phyloP scores from a whole-genome alignment of 2,888 invertebrate genomes.

The Zygogramma bicolorata region DNA sequence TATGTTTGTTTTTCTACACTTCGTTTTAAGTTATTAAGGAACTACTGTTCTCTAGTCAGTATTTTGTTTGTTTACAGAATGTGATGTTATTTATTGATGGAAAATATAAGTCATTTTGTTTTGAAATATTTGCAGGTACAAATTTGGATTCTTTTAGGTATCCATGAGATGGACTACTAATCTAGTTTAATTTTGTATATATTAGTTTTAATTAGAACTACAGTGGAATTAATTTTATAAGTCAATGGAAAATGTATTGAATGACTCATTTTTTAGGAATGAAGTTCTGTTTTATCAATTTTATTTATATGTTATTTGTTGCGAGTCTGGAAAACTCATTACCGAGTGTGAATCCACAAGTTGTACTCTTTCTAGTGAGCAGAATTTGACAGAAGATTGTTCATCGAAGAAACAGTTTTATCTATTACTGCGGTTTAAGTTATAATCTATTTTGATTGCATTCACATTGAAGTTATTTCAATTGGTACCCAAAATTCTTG shows the following conservation, averaged over 20 bases:
- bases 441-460: no score
- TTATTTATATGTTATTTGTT: not conserved
- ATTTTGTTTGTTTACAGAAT: not conserved
- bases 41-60: not conserved
- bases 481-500: no score
- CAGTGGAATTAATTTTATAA: not conserved
- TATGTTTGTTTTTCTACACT: not conserved
- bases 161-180: not conserved
- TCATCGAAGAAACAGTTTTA: no score
- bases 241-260: not conserved
- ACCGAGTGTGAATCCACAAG: not conserved
- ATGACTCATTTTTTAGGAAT: not conserved
- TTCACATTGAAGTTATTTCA: no score
- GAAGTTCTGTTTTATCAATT: not conserved
- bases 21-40: not conserved
- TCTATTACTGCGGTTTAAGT: no score
- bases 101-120: not conserved
- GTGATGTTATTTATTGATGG: constrained; percentile 10
- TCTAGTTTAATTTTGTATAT: constrained; percentile 5
- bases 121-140: not conserved
- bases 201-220: not conserved
- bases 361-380: not conserved
- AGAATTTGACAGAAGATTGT: not conserved
- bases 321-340: no score
- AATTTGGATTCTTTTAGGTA: not conserved